Evolutionary conservation across 2,888 invertebrate species (phyloP), one percentile per base, ranked within the genome.

Genomic region (Cataglyphis rosenhaueri): DNA sequence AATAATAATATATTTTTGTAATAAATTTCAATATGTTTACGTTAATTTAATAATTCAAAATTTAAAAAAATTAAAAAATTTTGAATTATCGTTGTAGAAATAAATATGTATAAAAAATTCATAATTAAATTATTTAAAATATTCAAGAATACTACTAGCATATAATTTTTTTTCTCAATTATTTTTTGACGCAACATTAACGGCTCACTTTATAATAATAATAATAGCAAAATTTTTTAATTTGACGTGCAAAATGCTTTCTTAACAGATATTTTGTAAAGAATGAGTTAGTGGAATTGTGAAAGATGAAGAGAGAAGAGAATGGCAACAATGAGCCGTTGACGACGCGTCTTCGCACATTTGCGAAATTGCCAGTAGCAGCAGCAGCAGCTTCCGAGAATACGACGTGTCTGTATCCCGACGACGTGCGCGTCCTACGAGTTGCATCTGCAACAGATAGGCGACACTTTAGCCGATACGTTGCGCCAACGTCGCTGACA

Each of bases 361-460:
- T 88, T 82, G 81, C 86, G 87, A 89, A 90, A 90, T 89, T 90
- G 90, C 87, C 90, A 85, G 85, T 79, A 86, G 84, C 86, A 84
- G 88, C 25, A 86, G 88, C 25, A 25, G 25, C 85, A 84, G 87
- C 86, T 90, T 73, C 81, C 88, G 85, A 84, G 87, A 82, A 76
- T 75, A 75, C 81, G 88, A 85, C 81, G 81, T 86, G 90, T 85
- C 90, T 90, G 88, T 85, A 74, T 82, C 86, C 55, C 41, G 82
- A 73, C 82, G 84, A 83, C 83, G 84, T 71, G 83, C 83, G 84
- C 82, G 70, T 74, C 83, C 71, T 85, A 82, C 76, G 81, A 64
- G 84, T 84, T 84, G 90, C 87, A 87, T 88, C 86, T 84, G 89
- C 88, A 89, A 89, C 90, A 86, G 89, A 89, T 89, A 89, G 90